Conservation (phyloP, 2,113 vertebrate genomes). For the Peromyscus californicus region DNA sequence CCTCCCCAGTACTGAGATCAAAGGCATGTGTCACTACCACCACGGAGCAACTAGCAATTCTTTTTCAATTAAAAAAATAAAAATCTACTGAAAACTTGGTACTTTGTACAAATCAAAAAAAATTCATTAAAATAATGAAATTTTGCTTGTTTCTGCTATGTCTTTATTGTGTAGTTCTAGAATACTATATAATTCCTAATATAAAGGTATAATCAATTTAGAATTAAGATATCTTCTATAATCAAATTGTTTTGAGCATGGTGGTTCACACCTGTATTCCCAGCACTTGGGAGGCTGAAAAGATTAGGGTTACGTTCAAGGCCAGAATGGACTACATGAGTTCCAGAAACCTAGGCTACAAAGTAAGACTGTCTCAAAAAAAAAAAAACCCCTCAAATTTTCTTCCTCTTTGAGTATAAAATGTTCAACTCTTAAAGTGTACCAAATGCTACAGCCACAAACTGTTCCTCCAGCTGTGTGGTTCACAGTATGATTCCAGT, state of each 20-base stretch:
- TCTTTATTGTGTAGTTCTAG: conserved; percentile 53
- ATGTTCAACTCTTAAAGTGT: conserved; percentile 17
- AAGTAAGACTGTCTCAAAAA: neutral
- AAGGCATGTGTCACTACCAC: neutral
- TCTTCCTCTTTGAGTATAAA: conserved; percentile 38
- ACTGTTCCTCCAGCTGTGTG: conserved; percentile 27
- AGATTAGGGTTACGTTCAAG: neutral
- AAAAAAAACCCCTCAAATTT: neutral
- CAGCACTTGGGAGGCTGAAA: neutral
- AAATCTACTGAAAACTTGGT: neutral
- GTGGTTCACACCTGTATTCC: neutral
- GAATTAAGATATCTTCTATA: conserved; percentile 42
- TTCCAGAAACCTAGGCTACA: neutral
- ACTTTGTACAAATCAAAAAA: conserved; percentile 37
- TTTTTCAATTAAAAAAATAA: conserved; percentile 28
- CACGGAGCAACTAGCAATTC: neutral
- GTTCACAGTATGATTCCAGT: neutral
- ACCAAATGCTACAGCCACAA: neutral
- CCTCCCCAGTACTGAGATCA: neutral
- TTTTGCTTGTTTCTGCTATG: neutral
- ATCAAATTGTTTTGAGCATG: neutral
- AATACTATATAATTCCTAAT: conserved; percentile 25
- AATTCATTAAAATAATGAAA: conserved; percentile 20
- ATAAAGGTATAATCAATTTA: conserved; percentile 28
- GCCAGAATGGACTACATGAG: neutral